Conservation (phyloP, 2,113 vertebrate genomes). For the Neolamprologus falcicula region DNA sequence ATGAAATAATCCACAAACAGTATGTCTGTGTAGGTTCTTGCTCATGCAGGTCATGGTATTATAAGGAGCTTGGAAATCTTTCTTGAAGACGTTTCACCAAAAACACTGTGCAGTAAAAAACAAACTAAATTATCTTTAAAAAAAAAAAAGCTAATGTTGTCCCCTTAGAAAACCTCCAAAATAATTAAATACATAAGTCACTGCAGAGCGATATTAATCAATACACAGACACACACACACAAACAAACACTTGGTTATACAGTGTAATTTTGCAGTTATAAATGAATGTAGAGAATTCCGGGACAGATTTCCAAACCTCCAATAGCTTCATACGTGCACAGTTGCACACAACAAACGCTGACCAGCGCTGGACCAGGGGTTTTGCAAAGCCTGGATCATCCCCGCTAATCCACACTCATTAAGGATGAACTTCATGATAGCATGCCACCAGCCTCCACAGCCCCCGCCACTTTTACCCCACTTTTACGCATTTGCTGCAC, state of each 20-base stretch:
- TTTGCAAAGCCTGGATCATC: constrained; percentile 75
- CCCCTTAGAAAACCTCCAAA: constrained; percentile 2
- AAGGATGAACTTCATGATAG: constrained; percentile 76
- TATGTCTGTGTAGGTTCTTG: background rate
- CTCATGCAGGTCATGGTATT: background rate
- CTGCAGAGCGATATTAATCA: constrained; percentile 53
- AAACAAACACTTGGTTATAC: background rate
- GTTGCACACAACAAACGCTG: background rate
- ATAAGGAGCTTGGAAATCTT: background rate
- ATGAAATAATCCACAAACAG: background rate
- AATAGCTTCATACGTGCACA: background rate
- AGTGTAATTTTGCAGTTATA: constrained; percentile 23
- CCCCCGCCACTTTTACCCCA: constrained; percentile 29
- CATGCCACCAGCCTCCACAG: constrained; percentile 23
- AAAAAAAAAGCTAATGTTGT: constrained; percentile 9
- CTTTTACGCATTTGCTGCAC: background rate
- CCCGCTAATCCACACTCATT: constrained; percentile 77
- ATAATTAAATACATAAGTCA: constrained; percentile 52
- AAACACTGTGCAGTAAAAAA: background rate
- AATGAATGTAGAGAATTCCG: constrained; percentile 36
- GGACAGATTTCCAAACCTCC: constrained; percentile 40
- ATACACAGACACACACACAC: background rate
- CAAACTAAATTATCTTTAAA: background rate
- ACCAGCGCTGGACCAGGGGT: constrained; percentile 48
- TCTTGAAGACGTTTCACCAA: background rate